Conservation (phyloP, 2,797 vertebrate genomes). For the Cheirogaleus major region DNA sequence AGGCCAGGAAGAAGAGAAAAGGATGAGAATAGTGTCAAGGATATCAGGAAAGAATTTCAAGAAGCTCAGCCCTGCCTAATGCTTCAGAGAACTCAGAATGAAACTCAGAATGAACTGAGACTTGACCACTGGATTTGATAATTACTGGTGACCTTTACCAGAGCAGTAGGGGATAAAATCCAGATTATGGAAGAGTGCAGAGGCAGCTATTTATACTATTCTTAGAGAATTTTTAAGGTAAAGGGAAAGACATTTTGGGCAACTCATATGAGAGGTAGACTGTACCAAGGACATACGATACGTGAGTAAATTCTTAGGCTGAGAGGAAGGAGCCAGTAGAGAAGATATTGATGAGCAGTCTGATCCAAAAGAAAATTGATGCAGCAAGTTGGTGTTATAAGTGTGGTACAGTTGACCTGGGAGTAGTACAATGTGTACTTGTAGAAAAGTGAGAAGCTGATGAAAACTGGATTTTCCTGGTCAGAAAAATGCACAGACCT, state of each 20-base stretch:
- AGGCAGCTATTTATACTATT: neutral
- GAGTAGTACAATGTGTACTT: neutral
- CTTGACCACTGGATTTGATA: neutral
- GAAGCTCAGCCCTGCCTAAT: neutral
- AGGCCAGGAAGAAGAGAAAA: neutral
- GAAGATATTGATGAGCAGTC: neutral
- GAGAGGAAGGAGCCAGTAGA: neutral
- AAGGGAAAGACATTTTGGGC: neutral
- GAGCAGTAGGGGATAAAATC: neutral
- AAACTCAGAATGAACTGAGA: neutral
- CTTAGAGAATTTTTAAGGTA: slow-evolving; percentile 6
- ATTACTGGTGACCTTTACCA: slow-evolving; percentile 36
- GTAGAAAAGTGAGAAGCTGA: neutral
- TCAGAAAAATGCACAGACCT: slow-evolving; percentile 21
- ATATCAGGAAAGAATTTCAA: neutral
- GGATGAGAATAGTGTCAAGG: neutral
- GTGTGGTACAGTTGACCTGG: neutral
- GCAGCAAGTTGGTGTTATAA: neutral
- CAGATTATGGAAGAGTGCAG: neutral
- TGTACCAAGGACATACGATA: neutral
- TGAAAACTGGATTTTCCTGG: slow-evolving; percentile 11
- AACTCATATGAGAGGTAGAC: slow-evolving; percentile 12
- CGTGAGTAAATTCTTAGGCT: neutral
- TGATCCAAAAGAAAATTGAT: slow-evolving; percentile 1
- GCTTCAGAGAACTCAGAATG: neutral